phyloP scores from a whole-genome alignment of 2,888 invertebrate species.

The Stramonita haemastoma region DNA sequence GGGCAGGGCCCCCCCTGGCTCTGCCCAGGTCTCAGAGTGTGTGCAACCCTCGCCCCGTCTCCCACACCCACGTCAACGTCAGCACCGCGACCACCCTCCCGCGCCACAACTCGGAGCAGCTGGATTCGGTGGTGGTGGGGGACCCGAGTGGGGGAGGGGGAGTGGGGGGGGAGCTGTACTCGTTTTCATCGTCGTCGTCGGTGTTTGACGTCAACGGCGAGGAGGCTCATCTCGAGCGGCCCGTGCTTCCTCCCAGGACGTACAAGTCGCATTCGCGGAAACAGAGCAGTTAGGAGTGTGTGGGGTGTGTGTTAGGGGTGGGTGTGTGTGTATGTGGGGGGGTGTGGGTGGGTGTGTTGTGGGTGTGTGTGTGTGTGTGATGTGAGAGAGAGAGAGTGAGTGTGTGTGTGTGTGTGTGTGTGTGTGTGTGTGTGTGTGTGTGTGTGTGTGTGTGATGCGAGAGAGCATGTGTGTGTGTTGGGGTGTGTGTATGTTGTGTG shows the following conservation, averaged over 20 bases:
- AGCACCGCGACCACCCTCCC: constrained; percentile 58
- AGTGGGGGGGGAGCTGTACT: neutral
- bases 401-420: too few species aligned
- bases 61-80: constrained; percentile 36
- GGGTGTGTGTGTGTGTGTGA: too few species aligned
- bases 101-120: constrained; percentile 63
- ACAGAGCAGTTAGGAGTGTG: constrained; percentile 66
- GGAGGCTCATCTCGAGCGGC: constrained; percentile 55
- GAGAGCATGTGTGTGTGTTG: too few species aligned
- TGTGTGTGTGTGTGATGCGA: too few species aligned
- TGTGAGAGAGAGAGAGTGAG: too few species aligned
- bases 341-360: too few species aligned
- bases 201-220: constrained; percentile 64
- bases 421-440: too few species aligned
- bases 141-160: neutral
- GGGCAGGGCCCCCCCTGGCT: constrained; percentile 39
- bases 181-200: constrained; percentile 47
- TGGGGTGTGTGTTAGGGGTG: neutral
- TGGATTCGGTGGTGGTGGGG: constrained; percentile 42
- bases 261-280: constrained; percentile 67
- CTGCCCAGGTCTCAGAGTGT: constrained; percentile 62
- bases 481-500: too few species aligned
- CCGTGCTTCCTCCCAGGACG: constrained; percentile 75
- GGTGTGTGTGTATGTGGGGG: neutral
- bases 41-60: constrained; percentile 53